These are phyloP conservation scores for Hypomesus transpacificus DNA, from an alignment of 2,113 vertebrate genomes.

Conservation along the genomic window DNA sequence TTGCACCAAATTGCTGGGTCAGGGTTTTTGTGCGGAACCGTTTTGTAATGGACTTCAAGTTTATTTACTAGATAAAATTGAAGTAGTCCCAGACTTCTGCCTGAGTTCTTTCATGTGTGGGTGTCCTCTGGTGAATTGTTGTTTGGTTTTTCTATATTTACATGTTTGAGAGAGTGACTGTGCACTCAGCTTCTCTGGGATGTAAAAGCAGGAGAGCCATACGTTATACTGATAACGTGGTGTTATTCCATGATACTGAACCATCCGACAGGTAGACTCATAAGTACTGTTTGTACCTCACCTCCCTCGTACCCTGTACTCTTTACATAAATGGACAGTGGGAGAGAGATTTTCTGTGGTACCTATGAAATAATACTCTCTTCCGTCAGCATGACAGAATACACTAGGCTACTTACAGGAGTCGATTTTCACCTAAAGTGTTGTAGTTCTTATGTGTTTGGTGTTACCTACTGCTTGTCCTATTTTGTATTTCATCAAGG, in stretches of 20 bases:
- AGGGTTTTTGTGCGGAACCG: slow-evolving; percentile 64
- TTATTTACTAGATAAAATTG: slow-evolving; percentile 72
- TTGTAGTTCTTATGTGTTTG: slow-evolving; percentile 22
- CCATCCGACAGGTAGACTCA: slow-evolving; percentile 31
- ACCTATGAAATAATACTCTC: no score
- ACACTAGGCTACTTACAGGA: no score
- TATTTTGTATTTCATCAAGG: slow-evolving; percentile 63
- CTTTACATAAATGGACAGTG: no score
- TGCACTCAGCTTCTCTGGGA: slow-evolving; percentile 37
- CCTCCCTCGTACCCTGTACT: no score
- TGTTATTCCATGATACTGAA: slow-evolving; percentile 52
- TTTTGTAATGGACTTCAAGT: slow-evolving; percentile 70
- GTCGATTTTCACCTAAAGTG: no score
- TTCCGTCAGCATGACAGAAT: no score
- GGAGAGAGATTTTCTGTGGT: no score
- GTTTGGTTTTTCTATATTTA: slow-evolving; percentile 58
- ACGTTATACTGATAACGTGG: slow-evolving; percentile 41
- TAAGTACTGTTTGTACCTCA: no score
- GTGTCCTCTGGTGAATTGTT: slow-evolving; percentile 61
- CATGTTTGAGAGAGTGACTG: slow-evolving; percentile 57
- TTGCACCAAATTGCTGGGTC: slow-evolving; percentile 66
- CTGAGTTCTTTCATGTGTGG: slow-evolving; percentile 24
- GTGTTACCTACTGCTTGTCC: slow-evolving; percentile 58
- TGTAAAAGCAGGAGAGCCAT: slow-evolving; percentile 44
- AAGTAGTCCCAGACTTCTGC: slow-evolving; percentile 57